Percentiles rank a stretch among this genome's conserved stretches.
phyloP scores from a whole-genome alignment of 1,140 invertebrate species.

The Caenorhabditis brenneri region DNA sequence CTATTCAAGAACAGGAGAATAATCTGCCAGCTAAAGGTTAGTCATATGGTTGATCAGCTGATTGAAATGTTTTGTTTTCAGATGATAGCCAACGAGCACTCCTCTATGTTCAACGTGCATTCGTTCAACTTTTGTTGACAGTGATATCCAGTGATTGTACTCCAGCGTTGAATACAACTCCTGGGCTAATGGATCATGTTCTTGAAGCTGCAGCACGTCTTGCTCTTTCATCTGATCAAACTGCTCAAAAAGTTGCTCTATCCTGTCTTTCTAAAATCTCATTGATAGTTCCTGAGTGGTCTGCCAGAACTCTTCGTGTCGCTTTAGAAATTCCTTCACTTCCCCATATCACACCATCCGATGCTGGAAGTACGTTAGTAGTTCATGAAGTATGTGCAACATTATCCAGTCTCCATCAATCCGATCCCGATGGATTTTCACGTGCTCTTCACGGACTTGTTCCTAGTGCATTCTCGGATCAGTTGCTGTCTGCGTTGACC shows the following conservation, averaged over 20 bases:
- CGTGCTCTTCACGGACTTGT: background rate
- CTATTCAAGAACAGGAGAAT: background rate
- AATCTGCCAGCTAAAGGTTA: background rate
- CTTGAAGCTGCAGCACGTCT: slow-evolving; percentile 41
- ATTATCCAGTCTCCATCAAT: slow-evolving; percentile 9
- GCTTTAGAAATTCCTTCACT: slow-evolving; percentile 39
- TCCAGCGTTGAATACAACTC: background rate
- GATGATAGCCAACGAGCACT: slow-evolving; percentile 45
- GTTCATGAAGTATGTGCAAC: slow-evolving; percentile 4
- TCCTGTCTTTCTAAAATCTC: slow-evolving; percentile 24
- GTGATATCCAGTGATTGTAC: slow-evolving; percentile 6
- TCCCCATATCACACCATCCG: slow-evolving; percentile 35
- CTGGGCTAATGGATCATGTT: slow-evolving; percentile 6
- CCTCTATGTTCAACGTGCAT: slow-evolving; percentile 40
- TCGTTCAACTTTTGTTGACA: slow-evolving; percentile 35
- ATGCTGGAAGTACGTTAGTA: slow-evolving; percentile 47
- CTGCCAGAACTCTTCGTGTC: slow-evolving; percentile 6
- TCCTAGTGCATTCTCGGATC: slow-evolving; percentile 7
- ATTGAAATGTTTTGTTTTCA: background rate
- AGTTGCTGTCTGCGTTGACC: background rate
- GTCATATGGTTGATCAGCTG: background rate
- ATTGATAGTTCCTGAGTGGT: background rate
- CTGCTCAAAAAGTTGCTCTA: slow-evolving; percentile 46
- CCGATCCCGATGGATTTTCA: background rate
- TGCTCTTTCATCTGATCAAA: slow-evolving; percentile 38